Conservation (phyloP, 2,888 invertebrate genomes). For the Heliconius erato region DNA sequence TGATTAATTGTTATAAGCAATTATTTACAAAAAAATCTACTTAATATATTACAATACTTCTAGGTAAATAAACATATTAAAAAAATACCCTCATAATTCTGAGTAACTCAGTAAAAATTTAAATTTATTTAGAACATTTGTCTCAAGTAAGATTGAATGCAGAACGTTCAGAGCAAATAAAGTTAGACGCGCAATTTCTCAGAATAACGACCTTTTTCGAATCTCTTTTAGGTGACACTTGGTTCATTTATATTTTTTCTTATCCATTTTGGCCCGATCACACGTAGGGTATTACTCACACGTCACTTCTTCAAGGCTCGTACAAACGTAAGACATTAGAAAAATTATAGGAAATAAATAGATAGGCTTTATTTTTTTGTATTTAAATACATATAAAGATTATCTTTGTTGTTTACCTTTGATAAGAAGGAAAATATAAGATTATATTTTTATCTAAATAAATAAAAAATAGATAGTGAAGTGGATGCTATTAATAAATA, state of each 20-base stretch:
- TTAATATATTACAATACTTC: background rate
- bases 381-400: background rate
- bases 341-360: constrained; percentile 8
- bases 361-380: background rate
- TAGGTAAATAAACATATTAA: background rate
- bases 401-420: too few species aligned
- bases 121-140: constrained; percentile 59
- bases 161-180: constrained; percentile 70
- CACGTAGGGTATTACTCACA: constrained; percentile 79
- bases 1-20: background rate
- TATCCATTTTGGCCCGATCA: constrained; percentile 81
- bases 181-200: constrained; percentile 79
- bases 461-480: background rate
- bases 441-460: too few species aligned
- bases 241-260: constrained; percentile 84
- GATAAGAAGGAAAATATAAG: background rate
- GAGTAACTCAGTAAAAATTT: constrained; percentile 36
- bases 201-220: constrained; percentile 82
- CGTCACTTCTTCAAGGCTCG: constrained; percentile 63
- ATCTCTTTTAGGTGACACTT: constrained; percentile 80
- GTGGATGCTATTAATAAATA: too few species aligned
- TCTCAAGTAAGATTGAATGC: constrained; percentile 62
- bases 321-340: constrained; percentile 31
- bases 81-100: background rate
- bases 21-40: background rate